Percentiles rank a stretch among this genome's conserved stretches.
Evolutionary conservation across 2,113 vertebrate genomes (phyloP).

Genomic region (Notothenia coriiceps): DNA sequence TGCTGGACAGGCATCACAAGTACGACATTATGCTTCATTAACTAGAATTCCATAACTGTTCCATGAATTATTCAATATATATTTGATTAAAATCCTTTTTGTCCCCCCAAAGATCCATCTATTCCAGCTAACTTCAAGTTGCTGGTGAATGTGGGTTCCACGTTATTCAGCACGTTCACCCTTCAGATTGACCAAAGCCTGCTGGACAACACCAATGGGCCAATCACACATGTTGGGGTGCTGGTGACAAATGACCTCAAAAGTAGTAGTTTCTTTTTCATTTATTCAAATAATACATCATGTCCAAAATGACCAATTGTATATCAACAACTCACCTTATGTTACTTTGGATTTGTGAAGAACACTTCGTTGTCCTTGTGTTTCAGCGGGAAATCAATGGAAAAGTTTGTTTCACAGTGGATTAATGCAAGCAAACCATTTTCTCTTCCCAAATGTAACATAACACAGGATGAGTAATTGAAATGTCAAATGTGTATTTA

Average conservation of each 20-base stretch:
- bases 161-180: not conserved
- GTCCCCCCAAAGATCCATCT: constrained; percentile 81
- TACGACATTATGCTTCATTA: constrained; percentile 65
- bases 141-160: fast-evolving
- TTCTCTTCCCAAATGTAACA: too few relatives aligned
- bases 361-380: too few relatives aligned
- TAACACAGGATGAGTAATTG: too few relatives aligned
- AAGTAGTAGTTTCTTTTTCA: constrained; percentile 51
- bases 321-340: too few relatives aligned
- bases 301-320: too few relatives aligned
- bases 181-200: constrained; percentile 34
- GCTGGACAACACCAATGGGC: constrained; percentile 83
- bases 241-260: constrained; percentile 76
- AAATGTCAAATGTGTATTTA: too few relatives aligned
- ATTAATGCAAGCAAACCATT: too few relatives aligned
- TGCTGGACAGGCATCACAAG: constrained; percentile 88
- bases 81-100: constrained; percentile 27
- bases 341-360: too few relatives aligned
- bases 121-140: not conserved
- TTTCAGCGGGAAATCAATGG: too few relatives aligned
- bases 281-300: not conserved
- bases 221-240: constrained; percentile 85
- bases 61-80: not conserved
- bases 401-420: too few relatives aligned
- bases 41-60: not conserved